Evolutionary conservation across 2,888 invertebrate species (phyloP), one percentile per base, ranked within the genome.

Genomic region (Andrena hattorfiana): DNA sequence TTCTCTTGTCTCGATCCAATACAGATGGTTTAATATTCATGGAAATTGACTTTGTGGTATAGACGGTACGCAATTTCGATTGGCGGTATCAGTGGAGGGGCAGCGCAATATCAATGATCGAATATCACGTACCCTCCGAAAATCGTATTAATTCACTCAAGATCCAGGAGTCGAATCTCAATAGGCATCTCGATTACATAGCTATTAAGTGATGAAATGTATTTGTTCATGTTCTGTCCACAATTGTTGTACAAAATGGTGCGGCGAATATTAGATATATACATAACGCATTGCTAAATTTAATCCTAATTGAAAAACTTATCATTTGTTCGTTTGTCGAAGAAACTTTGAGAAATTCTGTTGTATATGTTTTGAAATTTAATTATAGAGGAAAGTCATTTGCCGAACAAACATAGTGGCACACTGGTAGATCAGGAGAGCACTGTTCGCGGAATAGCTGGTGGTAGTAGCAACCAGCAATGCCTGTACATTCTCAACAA

Each of bases 1-100:
- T 68, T 69, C 67, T 56, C 71, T 74, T 64, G 78, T 64, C 71
- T 64, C 73, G 73, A 86, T 82, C 71, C 80, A 59, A 56, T 28
- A 16, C 30, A 67, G 69, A 32, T 20, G 16, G 35, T 63, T 54
- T 26, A 63, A 56, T 83, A 84, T 86, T 79, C 81, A 74, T 81
- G 74, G 74, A 79, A 83, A 86, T 84, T 86, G 84, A 85, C 77
- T 86, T 76, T 78, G 56, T 49, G 63, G 72, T 76, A 68, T 67
- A 66, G 35, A 26, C 59, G 51, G 48, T 23, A 76, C 59, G 67
- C 28, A 67, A 70, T 78, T 54, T 63, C 49, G 62, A 82, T 68
- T 72, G 30, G 51, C 54, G 32, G 59, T 59, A 70, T 72, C 42
- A 54, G 49, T 20, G 16, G 62, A 71, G 60, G 32, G 32, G 63